These are phyloP conservation scores for Tetramorium simillimum DNA, from an alignment of 1,140 invertebrate genomes.

Conservation along the genomic window DNA sequence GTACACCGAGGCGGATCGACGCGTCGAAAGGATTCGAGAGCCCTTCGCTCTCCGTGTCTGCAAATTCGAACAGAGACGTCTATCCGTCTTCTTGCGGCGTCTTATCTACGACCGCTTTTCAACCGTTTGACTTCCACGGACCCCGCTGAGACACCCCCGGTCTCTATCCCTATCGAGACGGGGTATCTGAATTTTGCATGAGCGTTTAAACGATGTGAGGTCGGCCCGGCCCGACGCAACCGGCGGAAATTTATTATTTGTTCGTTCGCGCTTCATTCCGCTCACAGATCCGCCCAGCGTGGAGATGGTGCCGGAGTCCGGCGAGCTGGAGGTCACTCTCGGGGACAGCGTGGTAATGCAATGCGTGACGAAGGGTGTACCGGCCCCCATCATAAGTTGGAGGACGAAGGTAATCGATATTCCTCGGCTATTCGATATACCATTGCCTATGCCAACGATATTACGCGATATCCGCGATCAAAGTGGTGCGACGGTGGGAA, in stretches of 20 bases:
- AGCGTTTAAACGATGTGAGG: not conserved
- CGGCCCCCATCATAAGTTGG: slow-evolving; percentile 90
- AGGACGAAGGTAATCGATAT: slow-evolving; percentile 86
- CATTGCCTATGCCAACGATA: slow-evolving; percentile 15
- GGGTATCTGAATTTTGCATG: not conserved
- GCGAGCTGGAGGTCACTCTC: slow-evolving; percentile 89
- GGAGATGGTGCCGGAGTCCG: slow-evolving; percentile 88
- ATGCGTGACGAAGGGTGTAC: slow-evolving; percentile 89
- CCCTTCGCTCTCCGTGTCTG: not conserved
- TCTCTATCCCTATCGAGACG: not conserved
- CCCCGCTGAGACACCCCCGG: not conserved
- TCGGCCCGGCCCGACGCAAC: not conserved
- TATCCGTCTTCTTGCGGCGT: not conserved
- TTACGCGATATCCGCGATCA: slow-evolving; percentile 6
- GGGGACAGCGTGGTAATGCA: slow-evolving; percentile 90
- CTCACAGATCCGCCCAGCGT: slow-evolving; percentile 89
- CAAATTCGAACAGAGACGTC: slow-evolving; percentile 26
- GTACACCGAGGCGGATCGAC: not conserved
- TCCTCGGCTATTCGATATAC: not conserved
- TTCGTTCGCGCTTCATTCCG: slow-evolving; percentile 40
- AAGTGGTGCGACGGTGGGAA: not conserved
- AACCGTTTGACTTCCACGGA: not conserved
- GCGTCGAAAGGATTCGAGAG: slow-evolving; percentile 18
- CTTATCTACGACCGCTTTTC: slow-evolving; percentile 2
- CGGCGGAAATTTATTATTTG: slow-evolving; percentile 14